Evolutionary conservation across 2,888 invertebrate genomes (phyloP).

Genomic region (Caenorhabditis parvicauda): DNA sequence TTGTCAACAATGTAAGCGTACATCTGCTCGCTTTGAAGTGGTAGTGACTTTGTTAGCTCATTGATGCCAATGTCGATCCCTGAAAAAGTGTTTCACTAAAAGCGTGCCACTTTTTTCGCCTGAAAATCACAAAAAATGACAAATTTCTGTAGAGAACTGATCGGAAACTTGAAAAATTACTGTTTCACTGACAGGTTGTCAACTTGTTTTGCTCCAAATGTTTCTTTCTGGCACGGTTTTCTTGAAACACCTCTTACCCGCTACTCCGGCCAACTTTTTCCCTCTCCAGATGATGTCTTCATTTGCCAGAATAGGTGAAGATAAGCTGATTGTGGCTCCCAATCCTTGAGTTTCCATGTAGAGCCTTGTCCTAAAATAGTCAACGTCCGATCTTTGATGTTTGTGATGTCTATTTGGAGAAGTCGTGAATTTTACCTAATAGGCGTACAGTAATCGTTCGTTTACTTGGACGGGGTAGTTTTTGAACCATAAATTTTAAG

Average conservation of each 20-base stretch:
- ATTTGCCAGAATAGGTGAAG: slow-evolving; percentile 45
- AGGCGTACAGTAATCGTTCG: slow-evolving; percentile 3
- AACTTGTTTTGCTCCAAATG: too few species aligned
- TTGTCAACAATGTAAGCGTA: slow-evolving; percentile 57
- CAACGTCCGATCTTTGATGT: too few species aligned
- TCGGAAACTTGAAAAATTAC: too few species aligned
- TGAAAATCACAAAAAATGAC: background rate
- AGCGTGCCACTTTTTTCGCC: background rate
- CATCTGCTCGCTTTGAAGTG: slow-evolving; percentile 36
- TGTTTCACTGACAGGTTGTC: too few species aligned
- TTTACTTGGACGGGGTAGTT: slow-evolving; percentile 1
- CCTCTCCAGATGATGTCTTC: slow-evolving; percentile 23
- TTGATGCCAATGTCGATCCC: slow-evolving; percentile 33
- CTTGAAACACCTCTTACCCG: slow-evolving; percentile 23
- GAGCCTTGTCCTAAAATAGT: slow-evolving; percentile 42
- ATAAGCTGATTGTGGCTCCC: slow-evolving; percentile 51
- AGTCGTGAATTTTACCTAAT: too few species aligned
- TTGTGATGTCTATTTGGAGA: too few species aligned
- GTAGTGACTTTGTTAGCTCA: slow-evolving; percentile 34
- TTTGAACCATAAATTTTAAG: too few species aligned
- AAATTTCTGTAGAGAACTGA: background rate
- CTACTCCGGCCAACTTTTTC: slow-evolving; percentile 43
- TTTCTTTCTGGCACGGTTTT: slow-evolving; percentile 1
- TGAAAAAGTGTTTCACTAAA: slow-evolving; percentile 4
- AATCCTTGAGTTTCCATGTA: slow-evolving; percentile 58